phyloP scores from a whole-genome alignment of 2,113 vertebrate species.

The Phalacrocorax carbo region DNA sequence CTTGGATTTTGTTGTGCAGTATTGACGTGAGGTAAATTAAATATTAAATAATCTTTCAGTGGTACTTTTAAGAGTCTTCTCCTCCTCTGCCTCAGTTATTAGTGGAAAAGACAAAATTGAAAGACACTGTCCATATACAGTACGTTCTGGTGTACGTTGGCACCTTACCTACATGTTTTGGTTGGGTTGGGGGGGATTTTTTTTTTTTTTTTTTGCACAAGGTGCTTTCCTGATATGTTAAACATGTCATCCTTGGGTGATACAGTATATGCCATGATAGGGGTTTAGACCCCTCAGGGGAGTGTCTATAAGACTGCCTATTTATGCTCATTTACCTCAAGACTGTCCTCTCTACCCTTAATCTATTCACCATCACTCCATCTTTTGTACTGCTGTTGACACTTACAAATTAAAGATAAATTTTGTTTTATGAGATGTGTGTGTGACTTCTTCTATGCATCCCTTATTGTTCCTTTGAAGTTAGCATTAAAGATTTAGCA shows the following conservation, averaged over 20 bases:
- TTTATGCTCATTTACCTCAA: conserved; percentile 99
- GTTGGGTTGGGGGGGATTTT: conserved; percentile 56
- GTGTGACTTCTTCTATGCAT: conserved; percentile 68
- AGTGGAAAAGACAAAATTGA: conserved; percentile 87
- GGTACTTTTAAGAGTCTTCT: conserved; percentile 88
- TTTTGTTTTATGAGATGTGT: conserved; percentile 95
- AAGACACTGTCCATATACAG: conserved; percentile 78
- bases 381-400: conserved; percentile 99
- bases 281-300: conserved; percentile 77
- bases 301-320: conserved; percentile 90
- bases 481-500: not conserved
- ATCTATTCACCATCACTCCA: conserved; percentile 99
- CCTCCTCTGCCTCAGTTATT: conserved; percentile 89
- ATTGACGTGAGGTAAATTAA: conserved; percentile 97
- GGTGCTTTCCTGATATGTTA: conserved; percentile 90
- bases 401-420: conserved; percentile 99
- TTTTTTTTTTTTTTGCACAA: conserved; percentile 84
- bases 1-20: conserved; percentile 97
- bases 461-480: not conserved
- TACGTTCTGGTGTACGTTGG: conserved; percentile 83
- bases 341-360: conserved; percentile 96
- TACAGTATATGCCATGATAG: conserved; percentile 83
- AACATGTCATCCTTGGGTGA: conserved; percentile 89
- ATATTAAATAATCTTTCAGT: conserved; percentile 90
- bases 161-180: conserved; percentile 84